These are phyloP conservation scores for Ardeotis arabs DNA, from an alignment of 2,113 vertebrate species.

Conservation along the genomic window DNA sequence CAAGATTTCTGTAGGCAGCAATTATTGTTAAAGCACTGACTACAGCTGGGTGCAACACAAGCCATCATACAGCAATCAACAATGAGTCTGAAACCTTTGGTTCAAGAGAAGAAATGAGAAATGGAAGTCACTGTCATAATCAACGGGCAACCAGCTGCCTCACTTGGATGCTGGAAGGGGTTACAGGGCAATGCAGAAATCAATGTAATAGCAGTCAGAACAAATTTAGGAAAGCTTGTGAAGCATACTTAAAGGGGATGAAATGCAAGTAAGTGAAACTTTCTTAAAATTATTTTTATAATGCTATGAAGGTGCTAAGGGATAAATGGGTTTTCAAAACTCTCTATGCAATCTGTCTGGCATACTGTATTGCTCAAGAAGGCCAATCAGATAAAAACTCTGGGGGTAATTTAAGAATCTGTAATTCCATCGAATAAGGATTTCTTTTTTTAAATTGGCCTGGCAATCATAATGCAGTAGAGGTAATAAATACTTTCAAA, in stretches of 20 bases:
- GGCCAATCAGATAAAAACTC: constrained; percentile 40
- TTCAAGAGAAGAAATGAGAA: constrained; percentile 2
- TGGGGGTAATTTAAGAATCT: constrained; percentile 28
- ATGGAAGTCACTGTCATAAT: neutral
- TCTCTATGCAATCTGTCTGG: neutral
- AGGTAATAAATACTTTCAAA: neutral
- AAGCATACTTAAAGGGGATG: neutral
- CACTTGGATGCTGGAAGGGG: neutral
- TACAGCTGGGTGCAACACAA: neutral
- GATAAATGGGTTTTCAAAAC: neutral
- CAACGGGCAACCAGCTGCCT: neutral
- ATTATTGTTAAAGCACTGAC: neutral
- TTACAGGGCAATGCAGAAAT: constrained; percentile 10
- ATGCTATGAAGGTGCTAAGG: neutral
- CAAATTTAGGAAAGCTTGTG: neutral
- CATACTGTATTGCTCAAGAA: neutral
- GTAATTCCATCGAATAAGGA: neutral
- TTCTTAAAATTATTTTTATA: constrained; percentile 2
- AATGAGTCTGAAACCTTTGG: neutral
- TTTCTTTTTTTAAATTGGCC: constrained; percentile 39
- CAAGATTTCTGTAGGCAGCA: neutral
- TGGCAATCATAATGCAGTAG: neutral
- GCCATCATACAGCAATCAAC: neutral
- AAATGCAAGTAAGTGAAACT: neutral
- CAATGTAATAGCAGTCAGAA: neutral